phyloP scores from a whole-genome alignment of 2,888 invertebrate genomes.

The Tetragonisca angustula region DNA sequence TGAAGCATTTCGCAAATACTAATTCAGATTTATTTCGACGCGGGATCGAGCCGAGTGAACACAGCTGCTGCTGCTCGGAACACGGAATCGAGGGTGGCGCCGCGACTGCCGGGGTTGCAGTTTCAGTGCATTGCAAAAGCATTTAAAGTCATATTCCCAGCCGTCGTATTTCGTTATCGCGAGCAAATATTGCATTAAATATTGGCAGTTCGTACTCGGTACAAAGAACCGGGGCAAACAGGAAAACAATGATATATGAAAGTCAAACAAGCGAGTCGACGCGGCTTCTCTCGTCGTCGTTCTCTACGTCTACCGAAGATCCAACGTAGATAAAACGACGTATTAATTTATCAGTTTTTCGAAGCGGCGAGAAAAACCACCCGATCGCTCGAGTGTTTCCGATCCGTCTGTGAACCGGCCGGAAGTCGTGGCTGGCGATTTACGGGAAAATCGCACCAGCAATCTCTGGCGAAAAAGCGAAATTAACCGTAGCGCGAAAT shows the following conservation, averaged over 20 bases:
- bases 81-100: background rate
- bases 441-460: background rate
- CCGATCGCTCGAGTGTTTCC: background rate
- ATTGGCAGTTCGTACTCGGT: slow-evolving; percentile 45
- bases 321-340: slow-evolving; percentile 51
- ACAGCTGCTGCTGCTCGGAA: background rate
- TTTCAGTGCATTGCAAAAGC: slow-evolving; percentile 22
- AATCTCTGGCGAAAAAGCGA: background rate
- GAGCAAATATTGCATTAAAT: slow-evolving; percentile 54
- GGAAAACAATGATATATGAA: slow-evolving; percentile 66
- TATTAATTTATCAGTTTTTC: slow-evolving; percentile 48
- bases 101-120: background rate
- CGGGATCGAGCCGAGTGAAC: background rate
- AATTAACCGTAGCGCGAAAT: background rate
- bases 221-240: slow-evolving; percentile 63
- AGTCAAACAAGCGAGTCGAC: slow-evolving; percentile 51
- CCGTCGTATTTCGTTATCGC: slow-evolving; percentile 54
- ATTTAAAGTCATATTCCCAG: slow-evolving; percentile 29
- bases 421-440: background rate
- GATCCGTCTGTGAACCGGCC: background rate
- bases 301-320: background rate
- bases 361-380: background rate
- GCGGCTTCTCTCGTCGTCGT: background rate
- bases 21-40: background rate
- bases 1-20: background rate